phyloP scores from a whole-genome alignment of 1,140 invertebrate genomes.

The Pseudomyrmex pallidus region DNA sequence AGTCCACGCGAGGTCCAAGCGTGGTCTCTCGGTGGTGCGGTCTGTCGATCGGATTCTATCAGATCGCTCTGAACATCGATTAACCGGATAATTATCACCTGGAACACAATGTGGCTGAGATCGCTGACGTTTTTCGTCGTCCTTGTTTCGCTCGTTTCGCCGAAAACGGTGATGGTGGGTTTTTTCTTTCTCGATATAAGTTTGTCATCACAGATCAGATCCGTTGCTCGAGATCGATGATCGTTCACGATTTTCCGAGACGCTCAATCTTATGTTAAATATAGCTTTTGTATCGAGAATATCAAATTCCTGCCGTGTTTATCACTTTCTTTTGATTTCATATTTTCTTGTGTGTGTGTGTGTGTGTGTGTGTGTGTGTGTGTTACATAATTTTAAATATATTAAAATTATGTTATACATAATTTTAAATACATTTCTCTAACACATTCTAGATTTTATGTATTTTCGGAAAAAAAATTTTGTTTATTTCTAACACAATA shows the following conservation, averaged over 20 bases:
- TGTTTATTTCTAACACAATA: too few relatives aligned
- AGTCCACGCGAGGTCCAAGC: slow-evolving; percentile 56
- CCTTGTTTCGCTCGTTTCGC: slow-evolving; percentile 29
- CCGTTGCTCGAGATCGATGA: not conserved
- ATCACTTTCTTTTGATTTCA: slow-evolving; percentile 26
- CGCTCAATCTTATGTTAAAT: not conserved
- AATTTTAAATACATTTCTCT: not conserved
- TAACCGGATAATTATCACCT: slow-evolving; percentile 33
- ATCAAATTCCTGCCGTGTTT: slow-evolving; percentile 32
- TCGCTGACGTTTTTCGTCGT: slow-evolving; percentile 55
- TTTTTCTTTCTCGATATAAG: not conserved
- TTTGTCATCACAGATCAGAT: not conserved
- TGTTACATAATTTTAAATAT: not conserved
- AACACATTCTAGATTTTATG: not conserved
- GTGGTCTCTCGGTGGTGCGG: slow-evolving; percentile 33
- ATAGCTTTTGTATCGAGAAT: not conserved
- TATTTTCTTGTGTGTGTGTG: not conserved
- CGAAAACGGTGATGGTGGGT: slow-evolving; percentile 65
- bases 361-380: too few relatives aligned
- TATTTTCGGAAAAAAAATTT: too few relatives aligned
- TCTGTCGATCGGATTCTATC: slow-evolving; percentile 33
- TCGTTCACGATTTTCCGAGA: not conserved
- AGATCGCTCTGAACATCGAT: slow-evolving; percentile 7
- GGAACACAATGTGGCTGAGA: slow-evolving; percentile 61
- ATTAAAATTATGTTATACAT: too few relatives aligned